Conservation (phyloP, 2,888 invertebrate species). For the Zelleria hepariella region DNA sequence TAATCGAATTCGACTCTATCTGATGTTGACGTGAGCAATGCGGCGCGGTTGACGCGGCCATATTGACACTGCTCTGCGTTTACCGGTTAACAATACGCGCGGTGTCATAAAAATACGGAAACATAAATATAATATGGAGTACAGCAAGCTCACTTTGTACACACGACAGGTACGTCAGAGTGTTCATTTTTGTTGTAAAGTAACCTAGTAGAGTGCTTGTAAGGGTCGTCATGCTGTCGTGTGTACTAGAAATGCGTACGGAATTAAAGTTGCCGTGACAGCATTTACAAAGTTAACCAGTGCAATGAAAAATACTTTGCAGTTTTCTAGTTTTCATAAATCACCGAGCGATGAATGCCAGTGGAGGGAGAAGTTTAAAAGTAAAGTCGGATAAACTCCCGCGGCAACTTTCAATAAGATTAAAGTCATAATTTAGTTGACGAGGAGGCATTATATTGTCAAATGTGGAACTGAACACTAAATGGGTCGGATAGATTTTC, state of each 20-base stretch:
- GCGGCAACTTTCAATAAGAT: constrained; percentile 54
- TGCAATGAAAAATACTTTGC: constrained; percentile 45
- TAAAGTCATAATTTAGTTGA: constrained; percentile 63
- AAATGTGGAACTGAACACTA: constrained; percentile 44
- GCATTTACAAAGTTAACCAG: constrained; percentile 31
- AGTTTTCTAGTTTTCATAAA: constrained; percentile 64
- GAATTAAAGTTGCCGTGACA: constrained; percentile 42
- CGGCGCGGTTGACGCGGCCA: not conserved
- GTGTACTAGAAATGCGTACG: too few species aligned
- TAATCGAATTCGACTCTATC: constrained; percentile 2
- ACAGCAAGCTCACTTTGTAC: too few species aligned
- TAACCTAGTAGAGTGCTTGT: too few species aligned
- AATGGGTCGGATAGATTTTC: constrained; percentile 38
- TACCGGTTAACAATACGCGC: not conserved
- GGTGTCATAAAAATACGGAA: constrained; percentile 22
- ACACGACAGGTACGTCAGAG: too few species aligned
- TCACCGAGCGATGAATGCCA: constrained; percentile 52
- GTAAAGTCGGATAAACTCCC: constrained; percentile 53
- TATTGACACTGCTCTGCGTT: not conserved
- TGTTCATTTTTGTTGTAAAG: too few species aligned
- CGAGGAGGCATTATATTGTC: constrained; percentile 51
- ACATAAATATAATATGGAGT: too few species aligned
- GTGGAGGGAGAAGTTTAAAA: constrained; percentile 49
- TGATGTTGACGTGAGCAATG: constrained; percentile 3
- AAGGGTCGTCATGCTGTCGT: too few species aligned